phyloP scores from a whole-genome alignment of 2,888 invertebrate species.

The Pterobdella sp. region DNA sequence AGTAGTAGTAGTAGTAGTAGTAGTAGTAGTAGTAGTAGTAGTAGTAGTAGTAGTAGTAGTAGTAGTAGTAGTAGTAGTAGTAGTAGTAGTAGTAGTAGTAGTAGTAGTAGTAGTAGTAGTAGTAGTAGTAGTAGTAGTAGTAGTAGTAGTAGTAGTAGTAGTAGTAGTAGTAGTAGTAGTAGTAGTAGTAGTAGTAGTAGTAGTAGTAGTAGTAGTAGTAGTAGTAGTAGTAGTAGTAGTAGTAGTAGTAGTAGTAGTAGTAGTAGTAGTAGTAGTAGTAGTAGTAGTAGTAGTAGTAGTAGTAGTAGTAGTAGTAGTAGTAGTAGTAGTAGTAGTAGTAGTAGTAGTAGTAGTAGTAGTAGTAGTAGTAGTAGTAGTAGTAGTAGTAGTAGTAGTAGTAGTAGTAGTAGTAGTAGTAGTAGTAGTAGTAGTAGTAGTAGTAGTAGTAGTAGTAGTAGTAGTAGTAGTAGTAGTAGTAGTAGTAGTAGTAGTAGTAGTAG shows the following conservation, averaged over 20 bases:
- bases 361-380: constrained; percentile 26
- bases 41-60: constrained; percentile 23
- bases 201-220: constrained; percentile 25
- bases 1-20: constrained; percentile 23
- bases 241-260: constrained; percentile 25
- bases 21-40: constrained; percentile 25
- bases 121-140: constrained; percentile 23
- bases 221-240: constrained; percentile 24
- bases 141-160: constrained; percentile 24
- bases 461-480: constrained; percentile 23
- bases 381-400: constrained; percentile 23
- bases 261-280: constrained; percentile 23
- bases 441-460: constrained; percentile 26
- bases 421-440: constrained; percentile 23
- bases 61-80: constrained; percentile 25
- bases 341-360: constrained; percentile 23
- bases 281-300: constrained; percentile 26
- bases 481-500: constrained; percentile 26
- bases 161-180: constrained; percentile 25
- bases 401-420: constrained; percentile 26
- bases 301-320: constrained; percentile 23
- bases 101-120: constrained; percentile 25
- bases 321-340: constrained; percentile 26
- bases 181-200: constrained; percentile 24
- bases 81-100: constrained; percentile 23